These are phyloP conservation scores for Gonioctena quinquepunctata DNA, from an alignment of 1,140 invertebrate species.

Conservation along the genomic window DNA sequence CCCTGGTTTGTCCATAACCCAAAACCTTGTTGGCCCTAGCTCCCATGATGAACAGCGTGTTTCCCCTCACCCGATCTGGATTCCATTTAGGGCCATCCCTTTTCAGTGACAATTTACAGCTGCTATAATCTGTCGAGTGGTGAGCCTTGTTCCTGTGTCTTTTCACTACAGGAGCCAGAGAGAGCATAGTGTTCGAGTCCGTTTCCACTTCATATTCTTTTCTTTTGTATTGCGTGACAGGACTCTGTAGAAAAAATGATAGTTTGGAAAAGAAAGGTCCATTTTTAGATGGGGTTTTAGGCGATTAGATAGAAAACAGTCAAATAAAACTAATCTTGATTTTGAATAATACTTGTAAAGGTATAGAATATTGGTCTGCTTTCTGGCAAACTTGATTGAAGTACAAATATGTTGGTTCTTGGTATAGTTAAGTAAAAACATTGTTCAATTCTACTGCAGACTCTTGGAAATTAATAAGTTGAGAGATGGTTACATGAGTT, in stretches of 20 bases:
- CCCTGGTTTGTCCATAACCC: slow-evolving; percentile 75
- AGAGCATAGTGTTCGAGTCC: slow-evolving; percentile 56
- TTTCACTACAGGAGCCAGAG: slow-evolving; percentile 55
- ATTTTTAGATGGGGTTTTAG: too few relatives aligned
- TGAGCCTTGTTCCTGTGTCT: slow-evolving; percentile 37
- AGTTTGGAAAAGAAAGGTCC: too few relatives aligned
- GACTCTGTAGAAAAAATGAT: slow-evolving; percentile 61
- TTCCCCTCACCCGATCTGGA: slow-evolving; percentile 67
- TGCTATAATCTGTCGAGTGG: slow-evolving; percentile 37
- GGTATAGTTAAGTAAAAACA: too few relatives aligned
- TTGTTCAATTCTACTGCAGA: too few relatives aligned
- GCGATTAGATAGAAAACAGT: too few relatives aligned
- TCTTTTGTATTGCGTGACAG: slow-evolving; percentile 60
- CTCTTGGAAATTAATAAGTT: too few relatives aligned
- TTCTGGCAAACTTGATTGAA: too few relatives aligned
- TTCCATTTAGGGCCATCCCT: slow-evolving; percentile 69
- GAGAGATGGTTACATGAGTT: too few relatives aligned
- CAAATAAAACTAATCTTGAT: background rate
- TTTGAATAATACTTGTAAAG: too few relatives aligned
- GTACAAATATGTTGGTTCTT: too few relatives aligned
- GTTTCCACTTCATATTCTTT: slow-evolving; percentile 67
- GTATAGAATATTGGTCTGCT: too few relatives aligned
- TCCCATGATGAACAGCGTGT: slow-evolving; percentile 80
- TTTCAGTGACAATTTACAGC: slow-evolving; percentile 48
- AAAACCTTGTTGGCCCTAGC: slow-evolving; percentile 75